Evolutionary conservation across 2,797 vertebrate genomes (phyloP).

Genomic region (Eulemur albifrons): DNA sequence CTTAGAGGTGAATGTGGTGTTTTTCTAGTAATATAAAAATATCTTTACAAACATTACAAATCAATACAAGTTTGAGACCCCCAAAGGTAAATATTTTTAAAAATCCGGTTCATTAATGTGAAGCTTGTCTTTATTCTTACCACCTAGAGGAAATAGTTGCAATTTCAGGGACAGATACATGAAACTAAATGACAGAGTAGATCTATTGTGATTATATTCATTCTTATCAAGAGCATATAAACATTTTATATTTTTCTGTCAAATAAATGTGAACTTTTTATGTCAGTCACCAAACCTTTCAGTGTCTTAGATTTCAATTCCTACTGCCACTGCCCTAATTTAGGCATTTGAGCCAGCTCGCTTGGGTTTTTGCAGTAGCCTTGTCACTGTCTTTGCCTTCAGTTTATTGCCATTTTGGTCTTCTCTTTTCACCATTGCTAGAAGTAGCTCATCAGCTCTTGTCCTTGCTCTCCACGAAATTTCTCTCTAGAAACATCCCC

Average conservation of each 20-base stretch:
- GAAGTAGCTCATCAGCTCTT: background rate
- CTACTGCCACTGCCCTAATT: background rate
- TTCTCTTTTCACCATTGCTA: background rate
- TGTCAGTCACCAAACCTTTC: background rate
- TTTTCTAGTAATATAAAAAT: background rate
- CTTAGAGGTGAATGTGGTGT: background rate
- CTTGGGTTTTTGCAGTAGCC: background rate
- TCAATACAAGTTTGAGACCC: background rate
- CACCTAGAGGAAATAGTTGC: constrained; percentile 58
- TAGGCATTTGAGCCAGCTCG: background rate
- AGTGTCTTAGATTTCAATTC: background rate
- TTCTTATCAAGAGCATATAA: background rate
- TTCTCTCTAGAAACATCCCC: background rate
- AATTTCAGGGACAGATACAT: constrained; percentile 18
- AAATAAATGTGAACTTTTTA: background rate
- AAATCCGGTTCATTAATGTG: background rate
- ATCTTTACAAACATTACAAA: background rate
- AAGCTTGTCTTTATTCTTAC: constrained; percentile 48
- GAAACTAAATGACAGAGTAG: background rate
- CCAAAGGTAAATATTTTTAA: background rate
- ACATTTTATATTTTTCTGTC: background rate
- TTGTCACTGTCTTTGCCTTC: background rate
- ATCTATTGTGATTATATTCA: background rate
- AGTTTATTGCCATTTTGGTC: background rate
- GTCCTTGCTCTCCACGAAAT: background rate